phyloP scores from a whole-genome alignment of 2,113 vertebrate species.

The Rostratula benghalensis region DNA sequence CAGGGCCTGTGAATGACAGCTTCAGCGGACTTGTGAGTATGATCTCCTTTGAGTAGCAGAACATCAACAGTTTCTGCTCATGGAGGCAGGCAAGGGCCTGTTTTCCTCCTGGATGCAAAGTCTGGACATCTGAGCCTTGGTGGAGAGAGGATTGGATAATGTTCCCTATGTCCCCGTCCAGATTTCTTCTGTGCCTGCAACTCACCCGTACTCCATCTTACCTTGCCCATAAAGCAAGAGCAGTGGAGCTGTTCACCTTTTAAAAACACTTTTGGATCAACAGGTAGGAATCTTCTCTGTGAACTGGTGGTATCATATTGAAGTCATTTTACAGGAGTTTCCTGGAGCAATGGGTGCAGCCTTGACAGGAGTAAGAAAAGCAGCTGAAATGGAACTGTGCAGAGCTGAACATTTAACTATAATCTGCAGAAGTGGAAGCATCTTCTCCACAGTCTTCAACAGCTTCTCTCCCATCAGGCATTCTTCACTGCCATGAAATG shows the following conservation, averaged over 20 bases:
- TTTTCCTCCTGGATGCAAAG: neutral
- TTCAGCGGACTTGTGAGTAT: neutral
- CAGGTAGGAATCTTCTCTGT: neutral
- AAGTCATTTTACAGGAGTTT: neutral
- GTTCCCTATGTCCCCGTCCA: neutral
- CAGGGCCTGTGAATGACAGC: neutral
- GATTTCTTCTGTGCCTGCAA: neutral
- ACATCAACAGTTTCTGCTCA: neutral
- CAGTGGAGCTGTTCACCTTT: neutral
- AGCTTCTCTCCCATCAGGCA: neutral
- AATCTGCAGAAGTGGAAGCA: neutral
- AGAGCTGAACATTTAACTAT: neutral
- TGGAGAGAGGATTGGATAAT: neutral
- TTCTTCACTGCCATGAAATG: neutral
- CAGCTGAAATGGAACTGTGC: neutral
- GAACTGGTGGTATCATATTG: neutral
- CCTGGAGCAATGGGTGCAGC: neutral
- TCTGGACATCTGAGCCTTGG: neutral
- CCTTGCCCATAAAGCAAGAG: neutral
- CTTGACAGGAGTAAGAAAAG: neutral
- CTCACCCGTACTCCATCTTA: neutral
- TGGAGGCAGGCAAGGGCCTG: neutral
- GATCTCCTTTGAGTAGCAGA: neutral
- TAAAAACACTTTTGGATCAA: neutral
- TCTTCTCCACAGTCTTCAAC: neutral